A percentile compares a stretch with the other conserved stretches of the same genome.
These are phyloP conservation scores for Anastrepha obliqua DNA, from an alignment of 1,140 invertebrate species.

Conservation along the genomic window DNA sequence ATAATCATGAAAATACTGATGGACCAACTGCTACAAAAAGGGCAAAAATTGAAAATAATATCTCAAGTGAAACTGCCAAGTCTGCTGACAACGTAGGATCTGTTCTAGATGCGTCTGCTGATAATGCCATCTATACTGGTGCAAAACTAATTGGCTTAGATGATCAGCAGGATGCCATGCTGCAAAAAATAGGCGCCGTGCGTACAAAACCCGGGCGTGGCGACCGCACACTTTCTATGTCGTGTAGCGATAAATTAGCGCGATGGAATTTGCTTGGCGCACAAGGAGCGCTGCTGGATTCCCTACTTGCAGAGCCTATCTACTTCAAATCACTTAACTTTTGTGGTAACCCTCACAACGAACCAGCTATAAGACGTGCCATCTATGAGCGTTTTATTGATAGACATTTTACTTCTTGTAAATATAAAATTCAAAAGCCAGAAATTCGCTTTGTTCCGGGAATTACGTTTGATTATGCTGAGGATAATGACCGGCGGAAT, in stretches of 20 bases:
- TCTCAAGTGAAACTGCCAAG: background rate
- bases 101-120: too few relatives aligned
- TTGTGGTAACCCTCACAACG: slow-evolving; percentile 80
- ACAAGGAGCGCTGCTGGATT: slow-evolving; percentile 85
- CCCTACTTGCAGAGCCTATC: slow-evolving; percentile 82
- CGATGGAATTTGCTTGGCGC: slow-evolving; percentile 91
- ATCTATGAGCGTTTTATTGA: slow-evolving; percentile 76
- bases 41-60: background rate
- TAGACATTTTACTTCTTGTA: slow-evolving; percentile 59
- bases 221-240: slow-evolving; percentile 90
- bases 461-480: slow-evolving; percentile 74
- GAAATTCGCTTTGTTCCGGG: slow-evolving; percentile 71
- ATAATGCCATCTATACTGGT: slow-evolving; percentile 80
- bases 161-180: slow-evolving; percentile 75
- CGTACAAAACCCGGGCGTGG: slow-evolving; percentile 95
- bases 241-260: slow-evolving; percentile 95
- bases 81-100: background rate
- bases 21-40: background rate
- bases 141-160: slow-evolving; percentile 85
- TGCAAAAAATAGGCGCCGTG: slow-evolving; percentile 79
- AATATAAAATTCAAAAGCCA: slow-evolving; percentile 64
- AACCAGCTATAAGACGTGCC: slow-evolving; percentile 81
- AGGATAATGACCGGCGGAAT: slow-evolving; percentile 70
- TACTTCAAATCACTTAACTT: slow-evolving; percentile 84
- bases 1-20: background rate